These are phyloP conservation scores for Petrophora chlorosata DNA, from an alignment of 2,888 invertebrate species.

Conservation along the genomic window DNA sequence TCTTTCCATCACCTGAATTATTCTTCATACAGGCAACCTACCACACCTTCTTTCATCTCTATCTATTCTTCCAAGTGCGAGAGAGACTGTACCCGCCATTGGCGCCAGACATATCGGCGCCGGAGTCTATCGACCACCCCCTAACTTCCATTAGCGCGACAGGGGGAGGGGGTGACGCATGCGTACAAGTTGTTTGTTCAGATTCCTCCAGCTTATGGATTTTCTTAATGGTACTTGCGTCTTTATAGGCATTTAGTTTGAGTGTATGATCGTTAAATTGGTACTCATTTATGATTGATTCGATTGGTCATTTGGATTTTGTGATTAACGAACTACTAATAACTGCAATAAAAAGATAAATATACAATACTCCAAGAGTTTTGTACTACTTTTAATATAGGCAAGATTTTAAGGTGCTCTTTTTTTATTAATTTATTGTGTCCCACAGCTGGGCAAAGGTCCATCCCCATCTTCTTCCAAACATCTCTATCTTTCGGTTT, in stretches of 20 bases:
- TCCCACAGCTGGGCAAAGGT: too few species aligned
- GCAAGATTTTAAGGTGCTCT: too few species aligned
- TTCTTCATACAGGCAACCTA: too few species aligned
- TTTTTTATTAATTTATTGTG: too few species aligned
- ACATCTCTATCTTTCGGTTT: too few species aligned
- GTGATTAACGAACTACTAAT: not conserved
- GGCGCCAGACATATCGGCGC: constrained; percentile 78
- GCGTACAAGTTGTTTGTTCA: constrained; percentile 65
- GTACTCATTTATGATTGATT: constrained; percentile 1
- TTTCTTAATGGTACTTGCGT: constrained; percentile 37
- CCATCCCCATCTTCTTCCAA: too few species aligned
- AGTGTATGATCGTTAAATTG: constrained; percentile 17
- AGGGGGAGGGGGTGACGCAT: constrained; percentile 51
- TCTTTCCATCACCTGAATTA: too few species aligned
- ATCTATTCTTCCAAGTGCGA: constrained; percentile 14
- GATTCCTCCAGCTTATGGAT: constrained; percentile 61
- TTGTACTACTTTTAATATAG: too few species aligned
- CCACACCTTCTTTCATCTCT: constrained; percentile 21
- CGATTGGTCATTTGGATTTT: constrained; percentile 17
- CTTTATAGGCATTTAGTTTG: constrained; percentile 19
- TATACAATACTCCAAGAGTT: too few species aligned
- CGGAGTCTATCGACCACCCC: constrained; percentile 71
- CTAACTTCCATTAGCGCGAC: constrained; percentile 11
- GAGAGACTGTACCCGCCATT: constrained; percentile 36
- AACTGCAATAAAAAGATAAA: not conserved